phyloP scores from a whole-genome alignment of 2,797 vertebrate genomes.

The Heterohyrax brucei region DNA sequence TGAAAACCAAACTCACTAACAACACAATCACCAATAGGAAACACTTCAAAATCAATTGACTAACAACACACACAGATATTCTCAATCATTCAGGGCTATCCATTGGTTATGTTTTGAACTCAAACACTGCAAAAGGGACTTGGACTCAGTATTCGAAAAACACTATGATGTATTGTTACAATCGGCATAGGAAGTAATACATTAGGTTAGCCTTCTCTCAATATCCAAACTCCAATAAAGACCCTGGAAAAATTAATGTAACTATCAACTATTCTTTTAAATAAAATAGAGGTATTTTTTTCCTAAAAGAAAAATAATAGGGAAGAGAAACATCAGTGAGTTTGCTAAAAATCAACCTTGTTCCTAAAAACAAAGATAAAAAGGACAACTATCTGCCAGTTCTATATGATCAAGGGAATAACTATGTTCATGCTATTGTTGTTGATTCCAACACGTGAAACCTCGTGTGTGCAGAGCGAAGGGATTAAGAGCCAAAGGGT shows the following conservation, averaged over 20 bases:
- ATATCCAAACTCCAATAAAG: too few species aligned
- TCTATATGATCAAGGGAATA: not conserved
- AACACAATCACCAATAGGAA: not conserved
- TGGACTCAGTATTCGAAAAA: not conserved
- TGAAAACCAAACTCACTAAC: not conserved
- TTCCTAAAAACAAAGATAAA: not conserved
- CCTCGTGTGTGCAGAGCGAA: too few species aligned
- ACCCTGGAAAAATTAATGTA: not conserved
- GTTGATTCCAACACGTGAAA: too few species aligned
- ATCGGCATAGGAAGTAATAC: rapidly evolving
- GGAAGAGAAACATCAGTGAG: not conserved
- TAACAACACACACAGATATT: not conserved
- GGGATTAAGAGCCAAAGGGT: too few species aligned
- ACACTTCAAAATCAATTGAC: not conserved
- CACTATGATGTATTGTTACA: not conserved
- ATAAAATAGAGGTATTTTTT: not conserved
- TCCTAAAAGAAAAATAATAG: not conserved
- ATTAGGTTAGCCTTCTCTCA: not conserved
- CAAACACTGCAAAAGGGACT: rapidly evolving
- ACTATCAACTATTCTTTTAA: not conserved
- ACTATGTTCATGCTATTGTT: not conserved
- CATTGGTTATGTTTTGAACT: not conserved
- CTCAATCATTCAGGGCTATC: not conserved
- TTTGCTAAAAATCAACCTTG: not conserved
- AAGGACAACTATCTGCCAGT: not conserved